Base-by-base conservation (phyloP, 2,113 vertebrate genomes). In the Scomber japonicus region DNA sequence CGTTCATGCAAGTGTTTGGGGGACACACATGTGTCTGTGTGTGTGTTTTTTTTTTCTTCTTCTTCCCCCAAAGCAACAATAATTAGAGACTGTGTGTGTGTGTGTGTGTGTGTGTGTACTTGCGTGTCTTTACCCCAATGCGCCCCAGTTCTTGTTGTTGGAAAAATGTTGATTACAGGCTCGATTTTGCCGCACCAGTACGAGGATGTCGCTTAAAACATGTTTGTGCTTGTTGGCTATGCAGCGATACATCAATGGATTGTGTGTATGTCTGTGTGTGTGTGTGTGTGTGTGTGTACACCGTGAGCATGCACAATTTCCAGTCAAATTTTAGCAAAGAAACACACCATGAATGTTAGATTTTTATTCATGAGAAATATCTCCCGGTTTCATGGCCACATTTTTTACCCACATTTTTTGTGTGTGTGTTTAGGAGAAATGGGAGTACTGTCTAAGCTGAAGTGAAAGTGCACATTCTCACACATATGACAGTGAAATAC, bases 161-260 rank as follows among this genome's bases (percentile, higher is more conserved):
- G 70, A 89, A 85, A 75, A 89, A 88, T 90, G 82, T 87, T 90
- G 88, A 93, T 93, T 89, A 92, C 53, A 92, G 91, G 80, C 78
- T 71, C 0, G 30, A 77, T 84, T 77, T 86, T 81, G 73, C 60
- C 78, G 84, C 67, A 84, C 70, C 70, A 55, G 64, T 17, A 61
- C 45, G 40, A 74, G 64, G 55, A 77, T 81, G 63, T 48, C 0
- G 54, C 63, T 71, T 27, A 15, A 78, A 78, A 75, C 60, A 12
- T 63, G 69, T 65, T 62, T 62, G 45, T 15, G 67, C 70, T 71
- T 83, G 50, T 49, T 68, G 71, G 55, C 57, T 73, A 16, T 40
- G 30, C 5, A 56, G 45, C 49, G 56, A 3, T 60, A 35, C 14
- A 49, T 67, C 59, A 8, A 35, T 59, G 11, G 30, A 44, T 72